A percentile compares a stretch with the other conserved stretches of the same genome.
Conservation (phyloP, 2,113 vertebrate species). For the Pachypanchax playfairii region DNA sequence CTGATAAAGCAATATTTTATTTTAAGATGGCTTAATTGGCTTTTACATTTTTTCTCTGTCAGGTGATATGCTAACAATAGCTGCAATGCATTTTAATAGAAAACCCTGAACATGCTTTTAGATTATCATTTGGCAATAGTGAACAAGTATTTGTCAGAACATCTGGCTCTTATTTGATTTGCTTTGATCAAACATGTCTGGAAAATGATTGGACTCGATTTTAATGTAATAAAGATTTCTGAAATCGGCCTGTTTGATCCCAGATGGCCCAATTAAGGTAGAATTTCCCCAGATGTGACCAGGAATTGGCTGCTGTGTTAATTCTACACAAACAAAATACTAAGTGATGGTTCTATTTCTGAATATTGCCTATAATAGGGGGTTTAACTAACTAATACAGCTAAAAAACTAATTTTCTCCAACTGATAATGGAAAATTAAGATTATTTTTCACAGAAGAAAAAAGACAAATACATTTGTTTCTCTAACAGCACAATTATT, state of each 20-base stretch:
- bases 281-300: constrained; percentile 10
- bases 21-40: not conserved
- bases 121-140: not conserved
- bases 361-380: too few species aligned
- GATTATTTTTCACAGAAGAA: too few species aligned
- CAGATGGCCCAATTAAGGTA: not conserved
- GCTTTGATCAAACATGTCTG: constrained; percentile 3
- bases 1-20: not conserved
- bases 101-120: not conserved
- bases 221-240: constrained; percentile 29
- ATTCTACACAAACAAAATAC: constrained; percentile 1
- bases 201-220: constrained; percentile 10
- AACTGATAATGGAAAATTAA: too few species aligned
- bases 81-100: not conserved
- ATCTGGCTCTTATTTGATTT: constrained; percentile 9
- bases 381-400: too few species aligned
- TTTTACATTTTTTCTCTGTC: not conserved
- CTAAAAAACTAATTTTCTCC: too few species aligned
- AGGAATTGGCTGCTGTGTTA: constrained; percentile 2
- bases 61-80: not conserved
- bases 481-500: too few species aligned
- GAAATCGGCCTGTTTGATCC: constrained; percentile 21
- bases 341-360: not conserved
- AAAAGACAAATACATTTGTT: too few species aligned
- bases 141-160: not conserved